Conservation (phyloP, 1,140 invertebrate genomes). For the Drosophila tristis region DNA sequence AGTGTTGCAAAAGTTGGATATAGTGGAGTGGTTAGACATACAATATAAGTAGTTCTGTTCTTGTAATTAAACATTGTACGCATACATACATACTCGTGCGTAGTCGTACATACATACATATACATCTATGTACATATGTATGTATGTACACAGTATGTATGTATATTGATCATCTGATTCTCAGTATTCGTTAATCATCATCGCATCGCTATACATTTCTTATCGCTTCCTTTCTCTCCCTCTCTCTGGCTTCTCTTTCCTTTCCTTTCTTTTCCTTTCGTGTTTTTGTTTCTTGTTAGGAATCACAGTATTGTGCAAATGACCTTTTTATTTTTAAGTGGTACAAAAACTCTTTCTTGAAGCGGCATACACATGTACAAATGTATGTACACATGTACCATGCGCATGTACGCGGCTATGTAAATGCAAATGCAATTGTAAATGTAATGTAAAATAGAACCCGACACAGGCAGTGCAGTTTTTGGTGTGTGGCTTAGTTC, state of each 20-base stretch:
- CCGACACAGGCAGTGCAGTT: conserved; percentile 68
- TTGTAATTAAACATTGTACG: conserved; percentile 20
- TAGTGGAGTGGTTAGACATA: conserved; percentile 41
- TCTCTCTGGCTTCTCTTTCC: no score
- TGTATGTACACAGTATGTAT: no score
- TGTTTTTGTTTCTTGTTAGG: conserved; percentile 40
- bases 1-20: conserved; percentile 57
- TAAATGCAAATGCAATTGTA: conserved; percentile 26
- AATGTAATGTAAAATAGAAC: conserved; percentile 56
- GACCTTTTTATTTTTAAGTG: conserved; percentile 25
- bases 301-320: conserved; percentile 77
- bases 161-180: neutral
- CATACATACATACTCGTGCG: conserved; percentile 18
- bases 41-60: conserved; percentile 51
- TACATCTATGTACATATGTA: no score
- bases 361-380: conserved; percentile 10
- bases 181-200: conserved; percentile 7
- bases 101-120: conserved; percentile 3
- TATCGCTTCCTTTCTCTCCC: conserved; percentile 8
- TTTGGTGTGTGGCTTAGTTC: conserved; percentile 26
- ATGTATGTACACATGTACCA: neutral
- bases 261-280: no score
- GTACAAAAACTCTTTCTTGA: conserved; percentile 3
- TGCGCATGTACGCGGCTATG: neutral
- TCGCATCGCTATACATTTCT: neutral